These are phyloP conservation scores for Arge pagana DNA, from an alignment of 2,888 invertebrate genomes.

Conservation along the genomic window DNA sequence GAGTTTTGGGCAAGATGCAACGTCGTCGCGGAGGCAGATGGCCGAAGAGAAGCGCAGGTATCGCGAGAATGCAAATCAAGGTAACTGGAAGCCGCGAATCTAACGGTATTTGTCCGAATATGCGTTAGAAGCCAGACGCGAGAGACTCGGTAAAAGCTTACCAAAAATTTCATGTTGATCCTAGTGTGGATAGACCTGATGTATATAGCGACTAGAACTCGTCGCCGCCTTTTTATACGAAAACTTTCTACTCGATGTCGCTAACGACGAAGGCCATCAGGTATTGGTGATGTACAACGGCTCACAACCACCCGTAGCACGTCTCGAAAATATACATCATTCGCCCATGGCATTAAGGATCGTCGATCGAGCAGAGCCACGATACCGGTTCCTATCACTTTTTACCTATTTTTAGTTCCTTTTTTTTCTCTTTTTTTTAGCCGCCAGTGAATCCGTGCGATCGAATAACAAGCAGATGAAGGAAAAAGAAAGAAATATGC, in stretches of 20 bases:
- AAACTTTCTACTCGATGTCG: constrained; percentile 35
- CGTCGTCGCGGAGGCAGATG: too few species aligned
- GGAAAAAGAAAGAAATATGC: too few species aligned
- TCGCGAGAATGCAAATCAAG: too few species aligned
- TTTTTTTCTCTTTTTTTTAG: too few species aligned
- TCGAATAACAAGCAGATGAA: too few species aligned
- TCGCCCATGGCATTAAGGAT: constrained; percentile 9
- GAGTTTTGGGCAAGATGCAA: too few species aligned
- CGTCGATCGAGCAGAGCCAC: neutral
- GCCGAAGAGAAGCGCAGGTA: too few species aligned
- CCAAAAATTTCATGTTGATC: constrained; percentile 40
- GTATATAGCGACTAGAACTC: constrained; percentile 35
- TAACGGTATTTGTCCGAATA: too few species aligned
- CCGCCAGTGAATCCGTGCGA: too few species aligned
- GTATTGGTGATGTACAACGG: constrained; percentile 1
- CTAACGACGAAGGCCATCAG: neutral
- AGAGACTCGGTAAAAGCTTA: too few species aligned
- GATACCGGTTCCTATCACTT: constrained; percentile 3
- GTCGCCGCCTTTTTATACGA: constrained; percentile 41
- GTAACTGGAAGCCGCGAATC: too few species aligned
- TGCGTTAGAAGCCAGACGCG: too few species aligned
- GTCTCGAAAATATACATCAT: constrained; percentile 1
- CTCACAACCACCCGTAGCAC: neutral
- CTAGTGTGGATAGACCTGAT: constrained; percentile 37
- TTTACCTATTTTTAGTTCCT: neutral